Conservation (phyloP, 1,140 invertebrate genomes). For the Hyposmocoma kahamanoa region DNA sequence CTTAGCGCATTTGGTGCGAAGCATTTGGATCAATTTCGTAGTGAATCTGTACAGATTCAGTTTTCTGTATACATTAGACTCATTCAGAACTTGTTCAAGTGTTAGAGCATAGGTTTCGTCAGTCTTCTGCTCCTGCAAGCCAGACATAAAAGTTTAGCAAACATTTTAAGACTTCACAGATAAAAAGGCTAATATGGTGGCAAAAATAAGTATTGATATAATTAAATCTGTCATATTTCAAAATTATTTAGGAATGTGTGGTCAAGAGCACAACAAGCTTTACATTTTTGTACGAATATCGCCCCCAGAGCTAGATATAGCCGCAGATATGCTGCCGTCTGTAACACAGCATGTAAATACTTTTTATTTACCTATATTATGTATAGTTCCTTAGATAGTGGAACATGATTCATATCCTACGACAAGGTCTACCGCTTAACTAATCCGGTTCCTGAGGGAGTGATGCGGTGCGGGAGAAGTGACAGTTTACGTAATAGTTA, state of each 20-base stretch:
- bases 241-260: not conserved
- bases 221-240: not conserved
- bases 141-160: slow-evolving; percentile 31
- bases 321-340: too few species aligned
- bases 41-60: slow-evolving; percentile 33
- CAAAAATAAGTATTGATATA: not conserved
- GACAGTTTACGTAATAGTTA: too few species aligned
- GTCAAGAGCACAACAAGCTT: not conserved
- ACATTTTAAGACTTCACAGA: slow-evolving; percentile 4
- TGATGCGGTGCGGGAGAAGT: too few species aligned
- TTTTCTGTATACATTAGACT: slow-evolving; percentile 50
- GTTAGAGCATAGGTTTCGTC: slow-evolving; percentile 33
- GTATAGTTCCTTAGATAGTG: too few species aligned
- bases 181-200: not conserved
- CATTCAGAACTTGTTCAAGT: slow-evolving; percentile 35
- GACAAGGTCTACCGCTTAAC: too few species aligned
- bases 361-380: too few species aligned
- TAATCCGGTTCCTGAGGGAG: too few species aligned
- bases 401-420: too few species aligned
- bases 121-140: slow-evolving; percentile 37
- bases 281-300: not conserved
- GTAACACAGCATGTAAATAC: too few species aligned
- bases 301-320: too few species aligned
- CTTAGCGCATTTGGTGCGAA: slow-evolving; percentile 41
- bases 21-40: slow-evolving; percentile 34